Base-by-base conservation (phyloP, 2,888 invertebrate species). In the Erynnis tages region DNA sequence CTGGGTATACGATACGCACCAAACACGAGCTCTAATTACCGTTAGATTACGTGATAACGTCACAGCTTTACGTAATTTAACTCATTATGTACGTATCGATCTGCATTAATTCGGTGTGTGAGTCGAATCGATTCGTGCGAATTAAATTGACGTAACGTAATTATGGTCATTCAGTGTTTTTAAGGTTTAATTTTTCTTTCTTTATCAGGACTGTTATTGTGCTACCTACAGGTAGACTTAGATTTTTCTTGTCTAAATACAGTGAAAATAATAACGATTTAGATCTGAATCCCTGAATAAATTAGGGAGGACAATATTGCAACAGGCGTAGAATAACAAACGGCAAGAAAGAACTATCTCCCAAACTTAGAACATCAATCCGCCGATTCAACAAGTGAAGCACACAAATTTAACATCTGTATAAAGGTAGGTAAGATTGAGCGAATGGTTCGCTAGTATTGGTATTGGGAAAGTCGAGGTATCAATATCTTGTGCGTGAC, bases 401-500 rank as follows among this genome's bases (percentile, higher is more conserved):
- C 14, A 45, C 45, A 23, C 45, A 35, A 45, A 34, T n/a, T n/a
- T n/a, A 23, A 45, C 44, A 21, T 7, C 8, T 1, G 6, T 2
- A 29, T 37, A 29, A 27, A 13, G 27, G 46, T 27, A 30, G 30
- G 10, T 23, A 52, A 46, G 55, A 53, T 52, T 55, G 38, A 52
- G 43, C 55, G 43, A 47, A 47, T 34, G 44, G 35, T 46, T 17
- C 25, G 27, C 4, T 19, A 23, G 45, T 4, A 27, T 25, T 45
- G 30, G 32, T 45, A 47, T 47, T 47, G 46, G 46, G 46, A 47
- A 47, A 47, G 46, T 47, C 53, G 53, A 48, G 44, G 54, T 76
- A 71, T 75, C 67, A 73, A 65, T 69, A 63, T 72, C 70, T 72
- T 68, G 75, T 77, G 80, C 81, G 82, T 77, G 82, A 77, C 75